Evolutionary conservation across 1,140 invertebrate genomes (phyloP).

Genomic region (Musca vetustissima): DNA sequence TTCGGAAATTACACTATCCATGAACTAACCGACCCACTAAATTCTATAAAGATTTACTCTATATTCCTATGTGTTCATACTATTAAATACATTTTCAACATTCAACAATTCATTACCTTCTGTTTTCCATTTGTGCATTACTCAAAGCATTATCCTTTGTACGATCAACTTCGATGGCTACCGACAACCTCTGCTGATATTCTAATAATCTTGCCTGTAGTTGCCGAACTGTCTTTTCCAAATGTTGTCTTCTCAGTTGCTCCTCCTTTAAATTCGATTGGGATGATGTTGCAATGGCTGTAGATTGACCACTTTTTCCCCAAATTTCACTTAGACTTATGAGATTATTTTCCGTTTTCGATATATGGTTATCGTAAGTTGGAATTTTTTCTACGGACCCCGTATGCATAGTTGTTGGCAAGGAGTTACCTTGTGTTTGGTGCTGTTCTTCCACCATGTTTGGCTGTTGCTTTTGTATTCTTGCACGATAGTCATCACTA

Average conservation of each 20-base stretch:
- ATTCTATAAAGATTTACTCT: too few species aligned
- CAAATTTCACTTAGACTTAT: conserved; percentile 61
- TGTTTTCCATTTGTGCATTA: conserved; percentile 62
- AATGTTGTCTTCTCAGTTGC: conserved; percentile 69
- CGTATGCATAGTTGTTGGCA: not conserved
- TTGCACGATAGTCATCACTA: conserved; percentile 39
- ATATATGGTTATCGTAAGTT: not conserved
- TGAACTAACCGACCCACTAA: too few species aligned
- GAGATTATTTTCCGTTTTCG: conserved; percentile 34
- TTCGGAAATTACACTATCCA: too few species aligned
- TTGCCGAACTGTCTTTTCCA: conserved; percentile 73
- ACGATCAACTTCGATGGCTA: conserved; percentile 73
- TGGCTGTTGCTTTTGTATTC: not conserved
- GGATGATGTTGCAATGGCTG: conserved; percentile 32
- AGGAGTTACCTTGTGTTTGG: not conserved
- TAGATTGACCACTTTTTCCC: conserved; percentile 54
- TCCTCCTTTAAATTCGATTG: conserved; percentile 67
- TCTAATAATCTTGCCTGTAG: conserved; percentile 72
- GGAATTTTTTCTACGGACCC: not conserved
- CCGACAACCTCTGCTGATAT: conserved; percentile 75
- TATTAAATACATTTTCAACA: too few species aligned
- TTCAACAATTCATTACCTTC: conserved; percentile 38
- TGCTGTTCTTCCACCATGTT: not conserved
- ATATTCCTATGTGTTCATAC: too few species aligned
- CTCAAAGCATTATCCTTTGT: conserved; percentile 70